These are phyloP conservation scores for Pavo muticus DNA, from an alignment of 2,113 vertebrate species.

Conservation along the genomic window DNA sequence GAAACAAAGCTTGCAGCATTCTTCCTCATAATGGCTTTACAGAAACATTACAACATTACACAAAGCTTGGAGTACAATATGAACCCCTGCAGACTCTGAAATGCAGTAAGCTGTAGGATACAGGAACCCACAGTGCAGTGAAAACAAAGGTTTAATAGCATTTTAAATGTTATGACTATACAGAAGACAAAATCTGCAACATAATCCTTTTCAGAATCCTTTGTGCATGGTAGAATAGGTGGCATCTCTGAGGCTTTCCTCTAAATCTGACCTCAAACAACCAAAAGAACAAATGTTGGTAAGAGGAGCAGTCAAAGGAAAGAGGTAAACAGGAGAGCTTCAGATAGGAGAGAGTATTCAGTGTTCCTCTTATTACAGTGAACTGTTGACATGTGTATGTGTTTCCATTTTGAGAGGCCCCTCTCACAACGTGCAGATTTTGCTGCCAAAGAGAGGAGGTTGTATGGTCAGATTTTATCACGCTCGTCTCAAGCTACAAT, in stretches of 20 bases:
- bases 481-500: background rate
- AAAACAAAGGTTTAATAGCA: slow-evolving; percentile 75
- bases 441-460: background rate
- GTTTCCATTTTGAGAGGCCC: background rate
- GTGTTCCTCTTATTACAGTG: background rate
- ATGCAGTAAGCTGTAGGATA: slow-evolving; percentile 75
- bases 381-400: accelerated
- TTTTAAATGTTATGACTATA: slow-evolving; percentile 81
- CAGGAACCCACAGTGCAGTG: slow-evolving; percentile 68
- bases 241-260: background rate
- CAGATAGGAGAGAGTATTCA: background rate
- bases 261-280: background rate
- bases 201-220: slow-evolving; percentile 67
- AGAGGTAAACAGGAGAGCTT: background rate
- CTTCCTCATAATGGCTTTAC: slow-evolving; percentile 40
- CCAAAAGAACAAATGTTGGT: background rate
- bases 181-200: slow-evolving; percentile 61
- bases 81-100: slow-evolving; percentile 74
- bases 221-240: background rate
- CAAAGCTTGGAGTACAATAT: slow-evolving; percentile 56
- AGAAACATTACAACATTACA: slow-evolving; percentile 40
- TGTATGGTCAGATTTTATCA: background rate
- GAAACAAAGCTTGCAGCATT: slow-evolving; percentile 34
- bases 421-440: background rate
- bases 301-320: background rate